Percentiles rank a stretch among this genome's conserved stretches.
phyloP scores from a whole-genome alignment of 2,888 invertebrate genomes.

The Matsumyia berberina region DNA sequence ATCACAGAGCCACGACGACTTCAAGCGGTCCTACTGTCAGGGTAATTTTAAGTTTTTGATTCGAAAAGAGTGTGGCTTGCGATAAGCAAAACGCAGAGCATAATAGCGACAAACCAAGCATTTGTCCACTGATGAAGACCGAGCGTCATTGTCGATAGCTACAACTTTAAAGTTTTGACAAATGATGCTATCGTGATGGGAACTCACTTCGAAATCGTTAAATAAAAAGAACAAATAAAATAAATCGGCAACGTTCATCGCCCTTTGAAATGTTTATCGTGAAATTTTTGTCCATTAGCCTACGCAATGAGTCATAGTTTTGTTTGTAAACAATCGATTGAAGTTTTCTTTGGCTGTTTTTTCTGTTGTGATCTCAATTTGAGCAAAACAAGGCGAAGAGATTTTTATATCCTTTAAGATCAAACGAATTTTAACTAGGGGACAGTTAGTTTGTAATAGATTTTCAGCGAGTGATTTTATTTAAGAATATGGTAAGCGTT shows the following conservation, averaged over 20 bases:
- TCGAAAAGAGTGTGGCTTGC: no score
- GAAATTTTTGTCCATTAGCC: background rate
- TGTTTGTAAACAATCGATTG: background rate
- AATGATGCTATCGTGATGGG: no score
- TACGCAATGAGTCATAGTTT: background rate
- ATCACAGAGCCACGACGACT: no score
- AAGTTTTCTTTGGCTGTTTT: background rate
- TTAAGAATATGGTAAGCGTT: constrained; percentile 7
- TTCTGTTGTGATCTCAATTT: background rate
- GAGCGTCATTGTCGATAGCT: no score
- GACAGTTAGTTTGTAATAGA: background rate
- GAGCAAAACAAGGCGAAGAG: background rate
- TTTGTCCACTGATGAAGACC: no score
- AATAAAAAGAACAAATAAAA: no score
- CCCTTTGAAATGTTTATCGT: background rate
- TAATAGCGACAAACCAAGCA: no score
- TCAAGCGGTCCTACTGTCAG: no score
- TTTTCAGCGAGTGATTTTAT: constrained; percentile 11
- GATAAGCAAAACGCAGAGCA: no score
- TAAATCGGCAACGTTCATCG: background rate
- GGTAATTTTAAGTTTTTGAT: no score
- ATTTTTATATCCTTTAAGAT: background rate
- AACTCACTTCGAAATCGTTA: no score
- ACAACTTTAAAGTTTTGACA: no score
- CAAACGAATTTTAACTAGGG: background rate